These are phyloP conservation scores for Meloidogyne chitwoodi DNA, from an alignment of 1,140 invertebrate species.

Conservation along the genomic window DNA sequence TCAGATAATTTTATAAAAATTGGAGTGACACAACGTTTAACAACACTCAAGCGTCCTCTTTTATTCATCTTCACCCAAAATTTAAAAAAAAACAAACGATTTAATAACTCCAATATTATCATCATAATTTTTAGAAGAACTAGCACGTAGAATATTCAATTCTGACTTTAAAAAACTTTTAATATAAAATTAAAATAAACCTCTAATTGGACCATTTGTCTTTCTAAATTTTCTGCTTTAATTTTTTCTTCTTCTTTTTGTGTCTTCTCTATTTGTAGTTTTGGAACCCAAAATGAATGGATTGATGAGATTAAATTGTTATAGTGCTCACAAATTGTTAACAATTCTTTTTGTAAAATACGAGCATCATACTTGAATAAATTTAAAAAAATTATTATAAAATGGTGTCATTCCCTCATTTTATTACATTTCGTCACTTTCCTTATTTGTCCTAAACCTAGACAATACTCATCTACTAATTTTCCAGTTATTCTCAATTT, in stretches of 20 bases:
- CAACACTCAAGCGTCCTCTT: conserved; percentile 1
- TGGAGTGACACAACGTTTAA: background rate
- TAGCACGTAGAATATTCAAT: conserved; percentile 3
- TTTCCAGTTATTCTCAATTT: too few species aligned
- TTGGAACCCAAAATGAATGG: conserved; percentile 98
- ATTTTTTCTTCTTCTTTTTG: conserved; percentile 90
- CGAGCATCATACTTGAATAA: background rate
- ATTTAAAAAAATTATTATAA: background rate
- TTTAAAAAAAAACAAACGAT: background rate
- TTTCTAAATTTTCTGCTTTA: conserved; percentile 20
- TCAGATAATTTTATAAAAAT: background rate
- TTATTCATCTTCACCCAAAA: background rate
- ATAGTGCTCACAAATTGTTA: conserved; percentile 92
- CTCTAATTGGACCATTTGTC: conserved; percentile 28
- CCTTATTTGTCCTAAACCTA: too few species aligned
- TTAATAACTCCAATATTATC: background rate
- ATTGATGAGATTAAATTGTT: conserved; percentile 98
- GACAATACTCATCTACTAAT: too few species aligned
- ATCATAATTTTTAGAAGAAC: background rate
- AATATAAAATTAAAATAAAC: conserved; percentile 11
- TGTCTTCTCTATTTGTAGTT: conserved; percentile 92
- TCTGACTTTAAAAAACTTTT: background rate
- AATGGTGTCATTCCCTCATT: too few species aligned
- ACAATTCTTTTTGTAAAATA: conserved; percentile 83
- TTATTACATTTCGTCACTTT: too few species aligned